These are phyloP conservation scores for Melopsittacus undulatus DNA, from an alignment of 2,797 vertebrate species.

Conservation along the genomic window DNA sequence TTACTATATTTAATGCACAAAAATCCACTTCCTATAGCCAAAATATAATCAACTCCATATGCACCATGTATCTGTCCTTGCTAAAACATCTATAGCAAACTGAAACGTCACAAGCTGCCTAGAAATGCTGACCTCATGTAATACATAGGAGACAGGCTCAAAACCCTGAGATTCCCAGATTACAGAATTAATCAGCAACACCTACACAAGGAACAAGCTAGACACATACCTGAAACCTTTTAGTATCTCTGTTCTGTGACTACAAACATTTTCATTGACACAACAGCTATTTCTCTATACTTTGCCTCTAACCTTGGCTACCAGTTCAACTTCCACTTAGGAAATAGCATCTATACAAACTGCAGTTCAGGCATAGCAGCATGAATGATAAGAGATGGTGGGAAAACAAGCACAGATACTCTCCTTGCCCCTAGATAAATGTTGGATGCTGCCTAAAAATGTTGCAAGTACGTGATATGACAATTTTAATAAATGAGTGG, in stretches of 20 bases:
- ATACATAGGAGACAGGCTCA: not conserved
- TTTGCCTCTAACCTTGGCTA: not conserved
- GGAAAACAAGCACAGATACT: not conserved
- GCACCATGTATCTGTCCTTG: not conserved
- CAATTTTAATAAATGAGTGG: not conserved
- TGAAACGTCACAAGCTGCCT: conserved; percentile 10
- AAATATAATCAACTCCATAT: conserved; percentile 52
- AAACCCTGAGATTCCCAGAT: not conserved
- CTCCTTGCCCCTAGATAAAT: not conserved
- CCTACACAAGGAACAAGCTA: not conserved
- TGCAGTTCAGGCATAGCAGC: not conserved
- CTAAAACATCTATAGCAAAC: not conserved
- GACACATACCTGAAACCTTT: not conserved
- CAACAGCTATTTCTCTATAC: not conserved
- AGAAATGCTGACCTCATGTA: not conserved
- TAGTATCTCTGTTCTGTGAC: not conserved
- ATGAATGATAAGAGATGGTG: not conserved
- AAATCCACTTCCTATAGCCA: conserved; percentile 37
- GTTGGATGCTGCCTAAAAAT: not conserved
- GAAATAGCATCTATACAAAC: not conserved
- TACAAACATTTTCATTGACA: not conserved
- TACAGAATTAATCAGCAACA: not conserved
- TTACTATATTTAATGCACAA: conserved; percentile 53
- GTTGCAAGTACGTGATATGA: not conserved
- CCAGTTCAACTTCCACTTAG: not conserved